phyloP scores from a whole-genome alignment of 2,797 vertebrate species.

The Gallinago nigripennis region DNA sequence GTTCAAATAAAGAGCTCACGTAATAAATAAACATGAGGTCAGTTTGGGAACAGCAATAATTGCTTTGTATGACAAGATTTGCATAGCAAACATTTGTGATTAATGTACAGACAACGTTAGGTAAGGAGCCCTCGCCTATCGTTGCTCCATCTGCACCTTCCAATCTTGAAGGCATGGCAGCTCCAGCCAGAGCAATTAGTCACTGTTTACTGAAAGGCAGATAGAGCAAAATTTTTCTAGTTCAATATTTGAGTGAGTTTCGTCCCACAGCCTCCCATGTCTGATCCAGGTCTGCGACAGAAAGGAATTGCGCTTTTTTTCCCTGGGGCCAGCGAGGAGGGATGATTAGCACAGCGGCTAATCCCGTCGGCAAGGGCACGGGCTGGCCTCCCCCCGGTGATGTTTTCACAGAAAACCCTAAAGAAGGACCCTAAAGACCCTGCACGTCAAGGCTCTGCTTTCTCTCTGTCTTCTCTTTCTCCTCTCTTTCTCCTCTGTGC shows the following conservation, averaged over 20 bases:
- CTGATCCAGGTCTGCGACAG: background rate
- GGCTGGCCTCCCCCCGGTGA: background rate
- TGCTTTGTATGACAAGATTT: conserved; percentile 72
- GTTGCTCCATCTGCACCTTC: conserved; percentile 44
- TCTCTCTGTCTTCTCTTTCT: background rate
- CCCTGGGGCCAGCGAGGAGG: background rate
- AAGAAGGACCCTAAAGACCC: background rate
- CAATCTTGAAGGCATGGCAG: conserved; percentile 21
- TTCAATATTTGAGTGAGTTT: conserved; percentile 70
- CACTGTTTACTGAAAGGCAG: conserved; percentile 59
- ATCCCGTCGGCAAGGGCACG: background rate
- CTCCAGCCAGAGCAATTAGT: conserved; percentile 61
- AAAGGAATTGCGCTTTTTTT: background rate
- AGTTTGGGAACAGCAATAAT: conserved; percentile 61
- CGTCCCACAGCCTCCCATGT: background rate
- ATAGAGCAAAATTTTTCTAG: conserved; percentile 22
- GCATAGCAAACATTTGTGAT: conserved; percentile 73
- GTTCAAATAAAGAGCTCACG: conserved; percentile 63
- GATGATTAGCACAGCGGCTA: background rate
- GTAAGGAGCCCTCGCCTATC: conserved; percentile 25
- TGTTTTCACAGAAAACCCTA: background rate
- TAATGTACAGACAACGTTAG: conserved; percentile 47
- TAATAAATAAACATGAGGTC: conserved; percentile 74
- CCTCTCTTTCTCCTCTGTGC: background rate
- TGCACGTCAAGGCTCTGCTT: background rate